Evolutionary conservation across 2,113 vertebrate genomes (phyloP).

Genomic region (Nothocercus nigrocapillus): DNA sequence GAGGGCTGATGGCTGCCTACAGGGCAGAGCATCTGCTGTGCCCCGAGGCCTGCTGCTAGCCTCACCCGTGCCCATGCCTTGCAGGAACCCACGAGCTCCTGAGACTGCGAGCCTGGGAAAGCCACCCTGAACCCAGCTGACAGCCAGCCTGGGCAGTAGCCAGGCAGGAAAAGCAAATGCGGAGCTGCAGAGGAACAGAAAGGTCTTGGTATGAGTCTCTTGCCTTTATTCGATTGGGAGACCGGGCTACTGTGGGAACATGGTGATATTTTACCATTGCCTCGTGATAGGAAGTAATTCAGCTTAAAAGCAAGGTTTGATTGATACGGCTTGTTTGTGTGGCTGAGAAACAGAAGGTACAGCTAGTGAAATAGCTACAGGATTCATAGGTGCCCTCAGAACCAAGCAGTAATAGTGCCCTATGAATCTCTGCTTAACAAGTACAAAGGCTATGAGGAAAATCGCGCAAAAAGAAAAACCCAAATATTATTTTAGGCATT

Average conservation of each 20-base stretch:
- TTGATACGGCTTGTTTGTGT: neutral
- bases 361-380: neutral
- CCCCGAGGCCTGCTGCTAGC: neutral
- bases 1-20: too few relatives aligned
- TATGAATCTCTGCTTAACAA: neutral
- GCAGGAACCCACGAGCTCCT: neutral
- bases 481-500: neutral
- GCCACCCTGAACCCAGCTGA: neutral
- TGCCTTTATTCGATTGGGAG: neutral
- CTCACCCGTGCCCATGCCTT: neutral
- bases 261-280: neutral
- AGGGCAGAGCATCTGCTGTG: neutral
- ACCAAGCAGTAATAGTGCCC: neutral
- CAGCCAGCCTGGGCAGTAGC: neutral
- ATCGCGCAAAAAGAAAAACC: neutral
- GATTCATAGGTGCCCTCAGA: neutral
- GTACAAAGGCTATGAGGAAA: neutral
- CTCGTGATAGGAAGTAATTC: neutral
- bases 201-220: neutral
- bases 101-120: rapidly evolving
- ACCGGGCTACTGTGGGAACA: neutral
- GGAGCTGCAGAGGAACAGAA: neutral
- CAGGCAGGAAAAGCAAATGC: neutral
- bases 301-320: neutral
- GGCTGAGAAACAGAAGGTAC: neutral